Percentiles rank a stretch among this genome's conserved stretches.
phyloP scores from a whole-genome alignment of 2,797 vertebrate genomes.

The Gobionotothen gibberifrons region DNA sequence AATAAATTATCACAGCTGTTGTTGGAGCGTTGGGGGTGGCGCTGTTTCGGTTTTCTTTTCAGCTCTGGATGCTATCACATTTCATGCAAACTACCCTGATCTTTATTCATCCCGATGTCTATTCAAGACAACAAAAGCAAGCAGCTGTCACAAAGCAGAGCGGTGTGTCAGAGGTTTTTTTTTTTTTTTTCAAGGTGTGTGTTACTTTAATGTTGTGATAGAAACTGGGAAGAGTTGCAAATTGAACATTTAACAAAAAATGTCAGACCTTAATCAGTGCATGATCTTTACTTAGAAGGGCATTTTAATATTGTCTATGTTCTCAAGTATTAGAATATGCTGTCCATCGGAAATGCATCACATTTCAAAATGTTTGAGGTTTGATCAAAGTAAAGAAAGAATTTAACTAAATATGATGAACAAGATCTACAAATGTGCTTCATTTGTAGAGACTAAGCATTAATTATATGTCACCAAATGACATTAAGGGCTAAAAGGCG shows the following conservation, averaged over 20 bases:
- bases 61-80: not conserved
- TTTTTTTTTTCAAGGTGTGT: conserved; percentile 9
- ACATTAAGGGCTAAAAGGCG: not conserved
- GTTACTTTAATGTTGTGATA: conserved; percentile 10
- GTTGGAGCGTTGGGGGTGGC: conserved; percentile 7
- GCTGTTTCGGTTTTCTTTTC: conserved; percentile 12
- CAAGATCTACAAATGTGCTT: too few relatives aligned
- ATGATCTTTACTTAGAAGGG: not conserved
- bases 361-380: conserved; percentile 6
- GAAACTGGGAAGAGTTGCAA: not conserved
- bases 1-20: conserved; percentile 5
- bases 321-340: not conserved
- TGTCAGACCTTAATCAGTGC: not conserved
- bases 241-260: conserved; percentile 16
- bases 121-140: conserved; percentile 22
- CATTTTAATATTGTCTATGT: not conserved
- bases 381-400: not conserved
- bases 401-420: too few relatives aligned
- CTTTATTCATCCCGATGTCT: conserved; percentile 10
- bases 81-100: conserved; percentile 12
- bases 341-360: not conserved
- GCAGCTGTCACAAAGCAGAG: conserved; percentile 23
- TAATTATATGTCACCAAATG: conserved; percentile 1
- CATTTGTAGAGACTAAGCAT: not conserved
- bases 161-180: not conserved